Evolutionary conservation across 2,888 invertebrate genomes (phyloP).

Genomic region (Octodonta nipae): DNA sequence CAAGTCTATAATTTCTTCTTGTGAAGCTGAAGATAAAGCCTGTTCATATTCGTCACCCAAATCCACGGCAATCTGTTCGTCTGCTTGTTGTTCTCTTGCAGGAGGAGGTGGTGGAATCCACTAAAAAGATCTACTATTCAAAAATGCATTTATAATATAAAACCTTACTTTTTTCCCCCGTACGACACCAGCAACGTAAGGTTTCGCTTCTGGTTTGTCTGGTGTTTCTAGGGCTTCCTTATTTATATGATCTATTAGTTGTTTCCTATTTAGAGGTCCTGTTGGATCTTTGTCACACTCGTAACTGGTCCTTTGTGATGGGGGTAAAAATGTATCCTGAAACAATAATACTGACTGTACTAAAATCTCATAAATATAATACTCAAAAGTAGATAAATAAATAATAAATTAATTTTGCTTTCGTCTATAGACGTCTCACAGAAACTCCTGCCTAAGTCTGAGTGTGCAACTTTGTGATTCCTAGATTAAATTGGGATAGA

Average conservation of each 20-base stretch:
- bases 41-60: conserved; percentile 87
- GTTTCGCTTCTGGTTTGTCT: conserved; percentile 90
- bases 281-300: conserved; percentile 92
- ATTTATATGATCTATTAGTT: conserved; percentile 90
- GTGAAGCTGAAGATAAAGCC: conserved; percentile 75
- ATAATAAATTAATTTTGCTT: no score
- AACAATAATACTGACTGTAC: no score
- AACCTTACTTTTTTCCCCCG: conserved; percentile 72
- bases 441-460: no score
- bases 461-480: no score
- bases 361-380: no score
- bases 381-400: no score
- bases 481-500: no score
- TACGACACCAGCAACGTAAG: conserved; percentile 78
- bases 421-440: no score
- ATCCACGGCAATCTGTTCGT: conserved; percentile 86
- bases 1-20: conserved; percentile 96
- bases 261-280: conserved; percentile 88
- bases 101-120: conserved; percentile 71
- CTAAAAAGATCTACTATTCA: conserved; percentile 34
- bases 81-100: conserved; percentile 61
- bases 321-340: conserved; percentile 93
- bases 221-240: conserved; percentile 97
- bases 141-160: neutral
- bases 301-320: conserved; percentile 88